Evolutionary conservation across 2,797 vertebrate genomes (phyloP).

Genomic region (Siniperca scherzeri): DNA sequence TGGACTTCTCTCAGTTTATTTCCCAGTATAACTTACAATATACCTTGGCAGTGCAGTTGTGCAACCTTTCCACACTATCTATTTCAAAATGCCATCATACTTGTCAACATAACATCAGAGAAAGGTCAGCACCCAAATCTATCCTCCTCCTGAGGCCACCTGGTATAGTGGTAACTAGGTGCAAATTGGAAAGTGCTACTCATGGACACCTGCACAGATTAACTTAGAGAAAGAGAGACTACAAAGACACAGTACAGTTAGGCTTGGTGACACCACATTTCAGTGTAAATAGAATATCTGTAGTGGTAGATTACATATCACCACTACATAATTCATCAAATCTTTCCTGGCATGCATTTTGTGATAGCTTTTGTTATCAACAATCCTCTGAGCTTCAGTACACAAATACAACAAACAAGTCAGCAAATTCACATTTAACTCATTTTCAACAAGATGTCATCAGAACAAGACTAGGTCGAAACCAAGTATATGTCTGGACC

Average conservation of each 20-base stretch:
- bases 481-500: too few species aligned
- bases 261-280: neutral
- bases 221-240: conserved; percentile 19
- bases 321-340: neutral
- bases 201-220: conserved; percentile 37
- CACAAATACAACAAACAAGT: conserved; percentile 31
- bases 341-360: neutral
- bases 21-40: conserved; percentile 26
- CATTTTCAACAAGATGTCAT: conserved; percentile 9
- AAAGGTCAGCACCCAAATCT: conserved; percentile 86
- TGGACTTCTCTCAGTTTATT: neutral
- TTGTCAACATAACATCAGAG: conserved; percentile 84
- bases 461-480: neutral
- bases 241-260: conserved; percentile 13
- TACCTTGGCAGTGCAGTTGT: conserved; percentile 59
- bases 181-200: conserved; percentile 75
- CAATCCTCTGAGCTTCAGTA: neutral
- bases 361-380: neutral
- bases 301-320: neutral
- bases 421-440: neutral
- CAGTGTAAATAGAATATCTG: neutral
- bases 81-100: conserved; percentile 85
- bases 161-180: conserved; percentile 72
- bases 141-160: conserved; percentile 70
- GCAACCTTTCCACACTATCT: conserved; percentile 76